phyloP scores from a whole-genome alignment of 1,140 invertebrate species.

The Drosophila orena region DNA sequence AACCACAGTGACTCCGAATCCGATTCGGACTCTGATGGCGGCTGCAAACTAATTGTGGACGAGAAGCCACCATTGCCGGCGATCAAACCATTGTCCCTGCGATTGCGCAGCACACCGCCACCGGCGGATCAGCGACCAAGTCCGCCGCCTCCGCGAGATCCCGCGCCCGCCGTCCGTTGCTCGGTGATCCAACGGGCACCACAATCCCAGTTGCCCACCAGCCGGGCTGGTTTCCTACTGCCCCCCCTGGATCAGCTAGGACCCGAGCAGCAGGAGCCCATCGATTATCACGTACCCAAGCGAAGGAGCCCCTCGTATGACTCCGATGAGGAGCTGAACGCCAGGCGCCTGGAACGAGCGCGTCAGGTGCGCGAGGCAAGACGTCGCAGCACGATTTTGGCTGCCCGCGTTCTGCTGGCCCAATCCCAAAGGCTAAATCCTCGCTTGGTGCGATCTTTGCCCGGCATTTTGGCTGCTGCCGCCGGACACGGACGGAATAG shows the following conservation, averaged over 20 bases:
- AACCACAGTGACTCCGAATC: slow-evolving; percentile 15
- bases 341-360: slow-evolving; percentile 63
- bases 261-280: slow-evolving; percentile 92
- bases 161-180: slow-evolving; percentile 86
- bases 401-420: slow-evolving; percentile 68
- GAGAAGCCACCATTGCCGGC: slow-evolving; percentile 85
- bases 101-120: slow-evolving; percentile 84
- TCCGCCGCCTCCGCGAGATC: slow-evolving; percentile 84
- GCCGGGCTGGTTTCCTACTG: slow-evolving; percentile 10
- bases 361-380: slow-evolving; percentile 72
- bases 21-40: slow-evolving; percentile 71
- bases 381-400: slow-evolving; percentile 74
- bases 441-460: slow-evolving; percentile 77
- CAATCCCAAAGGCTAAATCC: slow-evolving; percentile 85
- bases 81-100: slow-evolving; percentile 78
- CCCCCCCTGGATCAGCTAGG: slow-evolving; percentile 69
- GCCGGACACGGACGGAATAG: slow-evolving; percentile 91
- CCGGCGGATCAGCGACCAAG: slow-evolving; percentile 86
- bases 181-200: slow-evolving; percentile 94
- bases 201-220: slow-evolving; percentile 65
- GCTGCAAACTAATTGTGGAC: slow-evolving; percentile 85
- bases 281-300: slow-evolving; percentile 94
- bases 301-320: slow-evolving; percentile 89
- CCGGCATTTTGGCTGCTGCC: slow-evolving; percentile 88
- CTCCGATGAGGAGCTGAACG: slow-evolving; percentile 84